These are phyloP conservation scores for Oreochromis spilurus DNA, from an alignment of 2,113 vertebrate species.

Conservation along the genomic window DNA sequence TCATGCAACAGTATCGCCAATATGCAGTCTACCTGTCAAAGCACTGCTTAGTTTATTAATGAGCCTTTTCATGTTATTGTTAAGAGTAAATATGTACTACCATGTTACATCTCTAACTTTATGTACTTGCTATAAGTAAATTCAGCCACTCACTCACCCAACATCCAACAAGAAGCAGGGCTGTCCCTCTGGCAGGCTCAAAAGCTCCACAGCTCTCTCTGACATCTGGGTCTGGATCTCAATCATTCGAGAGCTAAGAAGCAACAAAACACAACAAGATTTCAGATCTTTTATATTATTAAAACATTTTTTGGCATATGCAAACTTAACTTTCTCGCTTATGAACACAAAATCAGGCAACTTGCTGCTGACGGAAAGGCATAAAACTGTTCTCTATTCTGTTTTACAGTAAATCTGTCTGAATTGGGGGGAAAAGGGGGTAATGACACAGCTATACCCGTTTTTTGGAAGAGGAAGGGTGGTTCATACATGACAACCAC, in stretches of 20 bases:
- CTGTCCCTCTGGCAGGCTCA: constrained; percentile 80
- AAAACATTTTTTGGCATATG: background rate
- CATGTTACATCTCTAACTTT: background rate
- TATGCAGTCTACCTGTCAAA: background rate
- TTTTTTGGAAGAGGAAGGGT: background rate
- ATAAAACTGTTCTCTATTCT: background rate
- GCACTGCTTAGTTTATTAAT: background rate
- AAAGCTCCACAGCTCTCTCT: constrained; percentile 86
- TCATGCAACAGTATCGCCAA: background rate
- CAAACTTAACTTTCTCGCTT: background rate
- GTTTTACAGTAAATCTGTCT: background rate
- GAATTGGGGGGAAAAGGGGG: fast-evolving
- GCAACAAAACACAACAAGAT: background rate
- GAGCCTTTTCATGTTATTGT: background rate
- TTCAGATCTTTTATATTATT: background rate
- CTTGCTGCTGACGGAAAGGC: background rate
- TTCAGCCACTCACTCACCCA: constrained; percentile 73
- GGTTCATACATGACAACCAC: background rate
- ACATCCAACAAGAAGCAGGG: constrained; percentile 86
- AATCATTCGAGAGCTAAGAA: constrained; percentile 87
- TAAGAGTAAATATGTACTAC: background rate
- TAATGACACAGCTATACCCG: background rate
- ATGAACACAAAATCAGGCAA: background rate
- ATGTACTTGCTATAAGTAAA: background rate
- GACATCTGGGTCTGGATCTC: constrained; percentile 93